Percentiles rank a stretch among this genome's conserved stretches.
Conservation (phyloP, 1,140 invertebrate genomes). For the Pomacea maculata region DNA sequence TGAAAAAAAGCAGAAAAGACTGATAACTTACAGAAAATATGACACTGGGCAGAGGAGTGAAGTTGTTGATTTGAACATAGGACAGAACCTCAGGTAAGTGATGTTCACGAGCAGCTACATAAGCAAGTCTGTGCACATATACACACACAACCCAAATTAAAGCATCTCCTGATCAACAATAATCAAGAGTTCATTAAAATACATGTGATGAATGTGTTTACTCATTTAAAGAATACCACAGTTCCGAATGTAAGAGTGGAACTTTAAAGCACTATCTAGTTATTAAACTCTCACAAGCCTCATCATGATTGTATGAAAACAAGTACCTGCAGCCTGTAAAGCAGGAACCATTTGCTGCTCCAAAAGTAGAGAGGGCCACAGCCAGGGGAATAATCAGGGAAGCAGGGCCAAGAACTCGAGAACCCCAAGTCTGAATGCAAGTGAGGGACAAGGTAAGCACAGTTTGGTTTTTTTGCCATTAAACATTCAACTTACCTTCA, state of each 20-base stretch:
- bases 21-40: constrained; percentile 17
- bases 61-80: constrained; percentile 84
- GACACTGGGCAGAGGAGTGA: constrained; percentile 83
- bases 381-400: constrained; percentile 48
- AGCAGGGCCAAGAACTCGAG: constrained; percentile 39
- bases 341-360: constrained; percentile 51
- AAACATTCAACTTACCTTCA: too few species aligned
- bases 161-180: too few species aligned
- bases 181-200: too few species aligned
- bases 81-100: constrained; percentile 89
- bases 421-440: constrained; percentile 48
- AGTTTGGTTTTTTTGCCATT: too few species aligned
- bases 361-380: constrained; percentile 52
- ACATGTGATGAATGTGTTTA: too few species aligned
- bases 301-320: background rate
- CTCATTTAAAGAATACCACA: too few species aligned
- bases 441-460: background rate
- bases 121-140: constrained; percentile 63
- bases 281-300: too few species aligned
- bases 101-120: constrained; percentile 90
- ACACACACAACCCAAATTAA: background rate
- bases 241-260: too few species aligned
- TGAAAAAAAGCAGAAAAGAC: background rate
- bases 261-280: too few species aligned
- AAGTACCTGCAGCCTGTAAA: constrained; percentile 51